Evolutionary conservation across 2,113 vertebrate genomes (phyloP), one percentile per base, ranked within the genome.

Genomic region (Toxotes chatareus): DNA sequence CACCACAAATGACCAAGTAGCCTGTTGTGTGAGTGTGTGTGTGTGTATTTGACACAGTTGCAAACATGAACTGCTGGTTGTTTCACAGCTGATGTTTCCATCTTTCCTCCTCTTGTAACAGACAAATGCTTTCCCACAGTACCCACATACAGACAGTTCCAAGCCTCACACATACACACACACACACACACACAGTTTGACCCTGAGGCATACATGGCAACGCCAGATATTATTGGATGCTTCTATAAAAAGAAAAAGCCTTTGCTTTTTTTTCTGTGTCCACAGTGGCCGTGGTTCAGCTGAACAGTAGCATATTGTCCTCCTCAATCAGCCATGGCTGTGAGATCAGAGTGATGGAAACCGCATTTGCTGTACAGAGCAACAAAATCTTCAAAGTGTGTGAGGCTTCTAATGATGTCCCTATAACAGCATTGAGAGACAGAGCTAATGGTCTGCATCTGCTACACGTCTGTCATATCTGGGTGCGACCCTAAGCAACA

Each of bases 191-290:
- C 66, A 74, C 69, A 70, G 0, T 76, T 59, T 73, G 85, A 89
- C 87, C 91, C 86, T 77, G 77, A 90, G 91, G 88, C 89, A 65
- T 81, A 88, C 90, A 89, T 80, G 88, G 90, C 87, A 87, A 87
- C 63, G n/a, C 78, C 82, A 90, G 90, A 91, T 90, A 91, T 92
- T 93, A 92, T 90, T 90, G 89, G 91, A 87, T 67, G 84, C 46
- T 64, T 89, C 92, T 92, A 91, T 91, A 88, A 91, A 93, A 92
- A 93, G 91, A 86, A 61, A 79, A 76, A 53, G 79, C 55, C 59
- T 73, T 78, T 80, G 80, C 83, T 83, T 82, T 84, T 64, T 49
- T n/a, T 55, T 21, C 74, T 77, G 73, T 72, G 85, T 82, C 79
- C 85, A 79, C 65, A 44, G 88, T 67, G 76, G 88, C 76, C 21